phyloP scores from a whole-genome alignment of 2,113 vertebrate genomes.

The Antechinus flavipes region DNA sequence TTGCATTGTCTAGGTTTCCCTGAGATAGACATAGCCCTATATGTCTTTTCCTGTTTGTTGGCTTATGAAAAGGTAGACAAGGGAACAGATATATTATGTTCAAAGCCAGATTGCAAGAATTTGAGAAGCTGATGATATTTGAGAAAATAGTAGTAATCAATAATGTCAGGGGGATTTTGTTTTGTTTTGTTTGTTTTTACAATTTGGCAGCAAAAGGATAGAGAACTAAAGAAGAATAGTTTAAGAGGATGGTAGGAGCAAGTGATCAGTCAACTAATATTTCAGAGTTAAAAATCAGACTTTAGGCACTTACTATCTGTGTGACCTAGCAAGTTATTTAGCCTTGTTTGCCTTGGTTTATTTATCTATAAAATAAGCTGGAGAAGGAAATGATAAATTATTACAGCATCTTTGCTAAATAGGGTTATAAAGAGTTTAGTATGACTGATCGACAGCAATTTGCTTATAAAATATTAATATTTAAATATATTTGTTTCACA shows the following conservation, averaged over 20 bases:
- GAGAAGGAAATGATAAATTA: too few species aligned
- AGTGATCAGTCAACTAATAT: neutral
- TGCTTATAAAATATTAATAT: too few species aligned
- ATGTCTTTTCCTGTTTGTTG: neutral
- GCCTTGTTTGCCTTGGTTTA: too few species aligned
- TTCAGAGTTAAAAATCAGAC: neutral
- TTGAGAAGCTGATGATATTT: neutral
- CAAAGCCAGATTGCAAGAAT: neutral
- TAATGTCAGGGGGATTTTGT: neutral
- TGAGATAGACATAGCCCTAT: neutral
- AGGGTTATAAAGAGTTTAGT: too few species aligned
- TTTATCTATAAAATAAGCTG: too few species aligned
- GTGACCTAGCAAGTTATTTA: too few species aligned
- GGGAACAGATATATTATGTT: neutral
- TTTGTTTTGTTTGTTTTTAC: neutral
- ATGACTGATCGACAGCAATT: too few species aligned
- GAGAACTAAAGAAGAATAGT: neutral
- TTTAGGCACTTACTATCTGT: too few species aligned
- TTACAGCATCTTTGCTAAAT: too few species aligned
- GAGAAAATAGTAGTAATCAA: neutral
- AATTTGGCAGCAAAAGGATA: neutral
- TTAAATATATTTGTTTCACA: too few species aligned
- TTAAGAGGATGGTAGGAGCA: neutral
- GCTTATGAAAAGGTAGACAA: neutral
- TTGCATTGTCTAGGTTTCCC: neutral